Conservation (phyloP, 1,140 invertebrate genomes). For the Trypoxylus dichotomus region DNA sequence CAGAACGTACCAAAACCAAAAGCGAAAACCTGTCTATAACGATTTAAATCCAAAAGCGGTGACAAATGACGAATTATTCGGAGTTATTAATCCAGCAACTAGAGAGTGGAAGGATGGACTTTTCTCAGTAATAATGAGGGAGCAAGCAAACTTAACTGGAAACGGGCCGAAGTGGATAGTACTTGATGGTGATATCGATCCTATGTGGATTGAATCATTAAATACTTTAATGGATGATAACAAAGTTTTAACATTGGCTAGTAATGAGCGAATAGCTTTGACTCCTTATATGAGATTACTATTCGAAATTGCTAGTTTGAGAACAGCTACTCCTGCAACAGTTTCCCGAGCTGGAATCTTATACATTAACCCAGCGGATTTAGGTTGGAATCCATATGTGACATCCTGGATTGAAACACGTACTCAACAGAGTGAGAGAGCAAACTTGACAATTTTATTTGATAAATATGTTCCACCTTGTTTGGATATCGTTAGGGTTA, state of each 20-base stretch:
- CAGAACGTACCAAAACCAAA: conserved; percentile 75
- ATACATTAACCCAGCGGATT: conserved; percentile 89
- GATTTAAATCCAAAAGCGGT: conserved; percentile 95
- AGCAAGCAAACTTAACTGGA: conserved; percentile 84
- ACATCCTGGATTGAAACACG: conserved; percentile 90
- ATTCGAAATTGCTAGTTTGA: conserved; percentile 92
- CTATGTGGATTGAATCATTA: conserved; percentile 96
- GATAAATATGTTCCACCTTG: conserved; percentile 93
- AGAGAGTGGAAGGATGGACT: conserved; percentile 97
- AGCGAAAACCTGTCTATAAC: conserved; percentile 80
- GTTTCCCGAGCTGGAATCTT: conserved; percentile 91
- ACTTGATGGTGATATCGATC: conserved; percentile 95
- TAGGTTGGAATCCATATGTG: conserved; percentile 96
- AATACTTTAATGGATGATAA: conserved; percentile 89
- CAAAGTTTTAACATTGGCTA: conserved; percentile 87
- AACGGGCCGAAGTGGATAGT: conserved; percentile 95
- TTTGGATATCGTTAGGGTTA: conserved; percentile 73
- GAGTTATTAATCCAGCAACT: conserved; percentile 91
- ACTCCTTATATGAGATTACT: conserved; percentile 88
- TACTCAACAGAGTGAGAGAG: conserved; percentile 69
- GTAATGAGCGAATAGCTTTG: conserved; percentile 91
- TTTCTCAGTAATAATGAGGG: conserved; percentile 90
- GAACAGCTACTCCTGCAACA: conserved; percentile 92
- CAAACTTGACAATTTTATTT: conserved; percentile 84
- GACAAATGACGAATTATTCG: conserved; percentile 94